These are phyloP conservation scores for Diachasma alloeum DNA, from an alignment of 1,140 invertebrate species.

Conservation along the genomic window DNA sequence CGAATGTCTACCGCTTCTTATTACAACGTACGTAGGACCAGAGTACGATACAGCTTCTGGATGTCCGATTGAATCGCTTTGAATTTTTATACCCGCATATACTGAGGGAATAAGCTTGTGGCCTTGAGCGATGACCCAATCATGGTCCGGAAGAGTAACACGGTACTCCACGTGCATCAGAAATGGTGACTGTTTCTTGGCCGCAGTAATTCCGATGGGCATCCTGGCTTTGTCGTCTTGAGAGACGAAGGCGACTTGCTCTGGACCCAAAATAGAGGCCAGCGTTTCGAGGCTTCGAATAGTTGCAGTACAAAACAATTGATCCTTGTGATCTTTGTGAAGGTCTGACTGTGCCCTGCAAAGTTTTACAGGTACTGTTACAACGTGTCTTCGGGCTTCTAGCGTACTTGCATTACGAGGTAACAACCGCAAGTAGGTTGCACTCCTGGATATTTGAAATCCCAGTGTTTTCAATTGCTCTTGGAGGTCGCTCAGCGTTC, in stretches of 20 bases:
- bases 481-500: constrained; percentile 34
- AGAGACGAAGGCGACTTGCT: constrained; percentile 38
- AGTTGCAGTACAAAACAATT: constrained; percentile 1
- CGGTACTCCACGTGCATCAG: constrained; percentile 59
- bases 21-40: constrained; percentile 57
- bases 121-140: constrained; percentile 47
- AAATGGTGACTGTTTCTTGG: constrained; percentile 39
- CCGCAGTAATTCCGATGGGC: constrained; percentile 34
- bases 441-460: constrained; percentile 27
- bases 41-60: constrained; percentile 47
- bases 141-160: constrained; percentile 49
- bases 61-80: constrained; percentile 39
- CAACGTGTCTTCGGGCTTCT: background rate
- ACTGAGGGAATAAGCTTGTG: constrained; percentile 53
- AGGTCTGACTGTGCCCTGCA: constrained; percentile 7
- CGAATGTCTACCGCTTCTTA: constrained; percentile 51
- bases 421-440: constrained; percentile 29
- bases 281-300: constrained; percentile 28
- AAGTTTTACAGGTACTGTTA: constrained; percentile 26
- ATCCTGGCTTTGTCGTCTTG: constrained; percentile 46
- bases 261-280: constrained; percentile 38
- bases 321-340: constrained; percentile 4
- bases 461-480: constrained; percentile 16
- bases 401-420: background rate
- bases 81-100: constrained; percentile 43